A percentile compares a stretch with the other conserved stretches of the same genome.
Conservation (phyloP, 2,113 vertebrate genomes). For the crab-eating macaque (Macaca fascicularis) region DNA sequence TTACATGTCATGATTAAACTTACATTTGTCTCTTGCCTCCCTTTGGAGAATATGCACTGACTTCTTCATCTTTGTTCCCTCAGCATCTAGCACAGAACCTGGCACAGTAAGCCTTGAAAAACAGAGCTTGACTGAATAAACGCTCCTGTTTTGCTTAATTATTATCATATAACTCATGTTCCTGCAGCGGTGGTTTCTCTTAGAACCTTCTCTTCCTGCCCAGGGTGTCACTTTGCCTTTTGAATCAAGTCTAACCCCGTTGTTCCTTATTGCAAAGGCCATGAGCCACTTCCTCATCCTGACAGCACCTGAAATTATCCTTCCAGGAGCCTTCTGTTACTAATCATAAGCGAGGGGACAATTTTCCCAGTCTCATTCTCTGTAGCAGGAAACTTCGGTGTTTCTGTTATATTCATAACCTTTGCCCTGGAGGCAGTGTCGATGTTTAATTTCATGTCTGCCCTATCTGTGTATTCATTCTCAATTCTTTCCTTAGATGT, state of each 20-base stretch:
- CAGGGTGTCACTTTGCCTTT: not conserved
- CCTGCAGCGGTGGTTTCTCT: not conserved
- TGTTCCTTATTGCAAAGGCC: not conserved
- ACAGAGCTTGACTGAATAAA: not conserved
- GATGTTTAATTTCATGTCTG: conserved; percentile 54
- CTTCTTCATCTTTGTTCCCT: not conserved
- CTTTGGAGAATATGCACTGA: not conserved
- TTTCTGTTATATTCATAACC: conserved; percentile 29
- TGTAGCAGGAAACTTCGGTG: not conserved
- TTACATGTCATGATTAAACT: not conserved
- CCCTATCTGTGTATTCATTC: not conserved
- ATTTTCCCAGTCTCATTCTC: not conserved
- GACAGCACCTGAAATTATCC: conserved; percentile 1
- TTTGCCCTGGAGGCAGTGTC: conserved; percentile 48
- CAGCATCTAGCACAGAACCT: not conserved
- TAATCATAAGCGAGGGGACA: not conserved
- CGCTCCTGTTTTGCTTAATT: not conserved
- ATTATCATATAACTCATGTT: not conserved
- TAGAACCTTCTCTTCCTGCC: not conserved
- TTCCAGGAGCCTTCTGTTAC: not conserved
- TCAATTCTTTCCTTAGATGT: not conserved
- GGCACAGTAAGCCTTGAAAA: not conserved
- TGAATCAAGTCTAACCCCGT: not conserved
- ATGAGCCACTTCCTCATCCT: conserved; percentile 11
- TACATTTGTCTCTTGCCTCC: not conserved